These are phyloP conservation scores for Drosophila lutescens DNA, from an alignment of 2,888 invertebrate species.

Conservation along the genomic window DNA sequence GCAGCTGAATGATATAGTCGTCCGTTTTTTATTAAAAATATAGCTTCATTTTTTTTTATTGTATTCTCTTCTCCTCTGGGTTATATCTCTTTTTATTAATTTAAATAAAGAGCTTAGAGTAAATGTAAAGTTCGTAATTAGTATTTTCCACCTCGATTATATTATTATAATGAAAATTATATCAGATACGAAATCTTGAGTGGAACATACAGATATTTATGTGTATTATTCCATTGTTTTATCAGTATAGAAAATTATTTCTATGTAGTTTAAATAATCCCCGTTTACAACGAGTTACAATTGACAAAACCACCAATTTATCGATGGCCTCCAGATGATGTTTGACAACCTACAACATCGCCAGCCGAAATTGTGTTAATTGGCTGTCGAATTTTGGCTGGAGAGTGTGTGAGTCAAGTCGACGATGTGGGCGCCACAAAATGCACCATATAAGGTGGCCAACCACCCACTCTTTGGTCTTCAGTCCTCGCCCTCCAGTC, in stretches of 20 bases:
- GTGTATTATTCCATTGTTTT: no score
- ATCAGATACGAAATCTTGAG: no score
- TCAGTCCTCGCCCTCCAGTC: neutral
- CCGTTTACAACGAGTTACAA: neutral
- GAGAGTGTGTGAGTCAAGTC: conserved; percentile 14
- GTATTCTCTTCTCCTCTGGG: no score
- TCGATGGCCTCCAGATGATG: conserved; percentile 17
- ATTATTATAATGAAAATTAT: no score
- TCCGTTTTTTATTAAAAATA: no score
- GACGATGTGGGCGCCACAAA: conserved; percentile 20
- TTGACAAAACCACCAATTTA: neutral
- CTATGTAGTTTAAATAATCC: neutral
- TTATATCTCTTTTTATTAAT: no score
- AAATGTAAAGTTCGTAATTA: no score
- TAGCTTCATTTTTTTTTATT: no score
- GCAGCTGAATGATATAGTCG: no score
- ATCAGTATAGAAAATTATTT: neutral
- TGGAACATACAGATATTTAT: no score
- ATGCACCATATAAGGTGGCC: conserved; percentile 22
- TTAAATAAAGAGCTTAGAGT: no score
- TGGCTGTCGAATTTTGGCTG: conserved; percentile 41
- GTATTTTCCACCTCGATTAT: no score
- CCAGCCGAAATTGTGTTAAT: conserved; percentile 60
- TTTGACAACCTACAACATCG: conserved; percentile 22
- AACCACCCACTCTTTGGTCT: conserved; percentile 8